phyloP scores from a whole-genome alignment of 2,113 vertebrate genomes.

The Pterocles burchelli region DNA sequence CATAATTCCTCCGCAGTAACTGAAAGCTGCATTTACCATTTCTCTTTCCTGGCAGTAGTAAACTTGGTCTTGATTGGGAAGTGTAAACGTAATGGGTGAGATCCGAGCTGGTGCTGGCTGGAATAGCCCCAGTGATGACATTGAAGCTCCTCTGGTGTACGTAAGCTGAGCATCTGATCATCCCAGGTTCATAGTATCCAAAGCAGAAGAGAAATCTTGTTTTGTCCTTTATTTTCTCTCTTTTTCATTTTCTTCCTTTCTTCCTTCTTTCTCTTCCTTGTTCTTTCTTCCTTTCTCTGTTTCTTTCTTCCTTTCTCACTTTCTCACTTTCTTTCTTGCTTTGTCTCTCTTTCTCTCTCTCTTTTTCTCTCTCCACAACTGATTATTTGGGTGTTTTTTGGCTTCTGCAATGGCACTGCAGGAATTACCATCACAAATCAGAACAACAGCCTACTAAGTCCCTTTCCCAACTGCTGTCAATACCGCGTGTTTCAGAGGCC shows the following conservation, averaged over 20 bases:
- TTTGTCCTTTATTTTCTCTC: fast-evolving
- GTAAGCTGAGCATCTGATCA: neutral
- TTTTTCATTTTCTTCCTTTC: too few relatives aligned
- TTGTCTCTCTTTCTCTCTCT: too few relatives aligned
- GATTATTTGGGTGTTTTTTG: neutral
- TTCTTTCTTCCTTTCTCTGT: too few relatives aligned
- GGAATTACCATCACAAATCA: neutral
- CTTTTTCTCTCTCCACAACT: neutral
- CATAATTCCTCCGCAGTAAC: neutral
- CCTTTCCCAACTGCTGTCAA: neutral
- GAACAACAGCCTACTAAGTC: neutral
- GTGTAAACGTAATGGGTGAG: neutral
- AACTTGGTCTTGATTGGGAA: neutral
- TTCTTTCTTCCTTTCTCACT: neutral
- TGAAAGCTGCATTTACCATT: neutral
- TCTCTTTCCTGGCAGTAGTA: neutral
- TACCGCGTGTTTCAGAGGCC: neutral
- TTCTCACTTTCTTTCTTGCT: neutral
- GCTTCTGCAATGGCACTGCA: neutral
- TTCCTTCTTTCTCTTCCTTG: too few relatives aligned
- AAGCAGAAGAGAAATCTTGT: neutral
- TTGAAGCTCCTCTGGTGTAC: neutral
- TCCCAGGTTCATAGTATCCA: neutral
- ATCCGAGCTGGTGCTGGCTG: neutral
- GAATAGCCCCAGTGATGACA: neutral